A percentile compares a stretch with the other conserved stretches of the same genome.
Conservation (phyloP, 2,113 vertebrate genomes). For the Boulengeromyrus knoepffleri region DNA sequence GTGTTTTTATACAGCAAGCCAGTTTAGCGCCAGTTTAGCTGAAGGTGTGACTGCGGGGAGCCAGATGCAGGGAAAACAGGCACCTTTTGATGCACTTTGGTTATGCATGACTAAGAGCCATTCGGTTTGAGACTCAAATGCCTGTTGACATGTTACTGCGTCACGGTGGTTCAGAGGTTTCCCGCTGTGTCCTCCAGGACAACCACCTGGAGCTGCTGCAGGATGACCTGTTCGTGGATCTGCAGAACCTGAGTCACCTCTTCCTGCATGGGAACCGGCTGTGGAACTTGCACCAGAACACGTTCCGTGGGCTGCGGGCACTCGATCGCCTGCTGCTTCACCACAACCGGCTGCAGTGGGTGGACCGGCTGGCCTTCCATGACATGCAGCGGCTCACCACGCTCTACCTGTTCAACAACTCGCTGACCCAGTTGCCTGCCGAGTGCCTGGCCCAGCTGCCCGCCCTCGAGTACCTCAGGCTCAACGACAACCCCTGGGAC, state of each 20-base stretch:
- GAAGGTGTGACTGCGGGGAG: not conserved
- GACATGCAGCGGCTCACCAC: slow-evolving; percentile 87
- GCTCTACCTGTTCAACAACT: slow-evolving; percentile 95
- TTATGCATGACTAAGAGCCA: not conserved
- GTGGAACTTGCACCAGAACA: slow-evolving; percentile 86
- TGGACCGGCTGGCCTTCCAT: slow-evolving; percentile 83
- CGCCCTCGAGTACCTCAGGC: slow-evolving; percentile 87
- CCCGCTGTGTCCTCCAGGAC: slow-evolving; percentile 53
- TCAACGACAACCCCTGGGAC: slow-evolving; percentile 92
- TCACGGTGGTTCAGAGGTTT: not conserved
- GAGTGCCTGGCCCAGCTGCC: slow-evolving; percentile 75
- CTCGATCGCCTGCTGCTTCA: slow-evolving; percentile 88
- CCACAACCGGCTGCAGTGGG: slow-evolving; percentile 89
- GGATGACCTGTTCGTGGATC: slow-evolving; percentile 90
- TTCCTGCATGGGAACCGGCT: slow-evolving; percentile 92
- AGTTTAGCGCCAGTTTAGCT: not conserved
- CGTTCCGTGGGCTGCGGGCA: slow-evolving; percentile 84
- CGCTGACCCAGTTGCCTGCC: slow-evolving; percentile 79
- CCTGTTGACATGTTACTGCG: not conserved
- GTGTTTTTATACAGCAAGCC: slow-evolving; percentile 34
- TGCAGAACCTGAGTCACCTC: slow-evolving; percentile 94
- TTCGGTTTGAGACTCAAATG: not conserved
- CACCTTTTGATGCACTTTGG: not conserved
- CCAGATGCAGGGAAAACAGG: not conserved
- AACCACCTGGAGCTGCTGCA: slow-evolving; percentile 91